A percentile compares a stretch with the other conserved stretches of the same genome.
Evolutionary conservation across 2,797 vertebrate genomes (phyloP).

Genomic region (Cuniculus paca): DNA sequence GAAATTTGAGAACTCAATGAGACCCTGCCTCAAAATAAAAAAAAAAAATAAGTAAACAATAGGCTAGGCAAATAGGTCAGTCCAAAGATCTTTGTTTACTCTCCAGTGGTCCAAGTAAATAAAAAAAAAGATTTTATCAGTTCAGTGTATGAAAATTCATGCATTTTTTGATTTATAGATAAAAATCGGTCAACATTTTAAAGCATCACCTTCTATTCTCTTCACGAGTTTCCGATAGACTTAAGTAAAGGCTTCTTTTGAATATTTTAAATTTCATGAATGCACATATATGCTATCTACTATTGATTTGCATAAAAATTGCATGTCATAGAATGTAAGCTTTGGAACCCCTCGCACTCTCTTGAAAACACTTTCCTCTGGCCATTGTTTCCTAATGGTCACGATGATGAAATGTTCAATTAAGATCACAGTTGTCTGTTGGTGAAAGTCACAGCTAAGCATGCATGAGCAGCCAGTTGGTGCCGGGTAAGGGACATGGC

Average conservation of each 20-base stretch:
- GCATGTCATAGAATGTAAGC: background rate
- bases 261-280: background rate
- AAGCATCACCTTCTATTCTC: background rate
- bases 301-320: background rate
- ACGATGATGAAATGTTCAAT: background rate
- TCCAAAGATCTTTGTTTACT: background rate
- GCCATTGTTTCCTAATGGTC: background rate
- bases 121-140: background rate
- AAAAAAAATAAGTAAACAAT: background rate
- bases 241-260: background rate
- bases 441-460: background rate
- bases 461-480: background rate
- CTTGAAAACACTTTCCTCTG: background rate
- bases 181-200: background rate
- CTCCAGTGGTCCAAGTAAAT: background rate
- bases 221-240: background rate
- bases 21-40: background rate
- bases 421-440: conserved; percentile 20
- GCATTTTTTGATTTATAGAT: background rate
- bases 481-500: background rate
- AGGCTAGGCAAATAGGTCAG: background rate
- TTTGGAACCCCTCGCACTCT: background rate
- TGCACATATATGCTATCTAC: background rate
- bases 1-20: background rate
- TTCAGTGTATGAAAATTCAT: background rate